Evolutionary conservation across 2,888 invertebrate species (phyloP).

Genomic region (Agelastica alni): DNA sequence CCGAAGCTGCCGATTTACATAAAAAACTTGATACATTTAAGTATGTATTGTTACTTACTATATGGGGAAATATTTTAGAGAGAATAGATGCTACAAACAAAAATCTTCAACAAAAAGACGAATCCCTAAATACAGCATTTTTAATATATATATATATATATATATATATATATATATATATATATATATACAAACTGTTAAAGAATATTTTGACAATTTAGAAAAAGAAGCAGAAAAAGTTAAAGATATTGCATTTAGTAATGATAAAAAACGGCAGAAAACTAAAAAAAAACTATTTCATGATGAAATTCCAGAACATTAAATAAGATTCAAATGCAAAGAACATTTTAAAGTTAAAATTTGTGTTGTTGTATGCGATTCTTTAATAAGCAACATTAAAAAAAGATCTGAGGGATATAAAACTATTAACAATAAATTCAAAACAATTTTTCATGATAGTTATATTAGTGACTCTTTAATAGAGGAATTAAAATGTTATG

Average conservation of each 20-base stretch:
- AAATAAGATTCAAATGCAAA: no score
- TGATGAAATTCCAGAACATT: no score
- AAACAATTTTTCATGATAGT: no score
- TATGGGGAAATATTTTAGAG: not conserved
- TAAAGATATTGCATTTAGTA: not conserved
- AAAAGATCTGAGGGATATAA: no score
- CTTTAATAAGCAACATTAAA: no score
- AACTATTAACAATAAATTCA: no score
- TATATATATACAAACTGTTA: not conserved
- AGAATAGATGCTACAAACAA: not conserved
- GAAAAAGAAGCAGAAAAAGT: not conserved
- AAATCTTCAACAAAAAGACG: not conserved
- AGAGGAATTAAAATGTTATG: no score
- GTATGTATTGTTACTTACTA: not conserved
- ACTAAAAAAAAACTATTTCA: not conserved
- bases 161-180: not conserved
- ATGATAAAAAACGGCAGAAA: not conserved
- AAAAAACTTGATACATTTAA: slow-evolving; percentile 1
- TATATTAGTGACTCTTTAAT: no score
- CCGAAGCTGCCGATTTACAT: not conserved
- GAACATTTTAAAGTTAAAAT: no score
- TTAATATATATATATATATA: not conserved
- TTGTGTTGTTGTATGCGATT: no score
- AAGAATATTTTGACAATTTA: not conserved
- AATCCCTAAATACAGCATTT: not conserved